These are phyloP conservation scores for Byasa hedistus DNA, from an alignment of 2,888 invertebrate genomes.

Conservation along the genomic window DNA sequence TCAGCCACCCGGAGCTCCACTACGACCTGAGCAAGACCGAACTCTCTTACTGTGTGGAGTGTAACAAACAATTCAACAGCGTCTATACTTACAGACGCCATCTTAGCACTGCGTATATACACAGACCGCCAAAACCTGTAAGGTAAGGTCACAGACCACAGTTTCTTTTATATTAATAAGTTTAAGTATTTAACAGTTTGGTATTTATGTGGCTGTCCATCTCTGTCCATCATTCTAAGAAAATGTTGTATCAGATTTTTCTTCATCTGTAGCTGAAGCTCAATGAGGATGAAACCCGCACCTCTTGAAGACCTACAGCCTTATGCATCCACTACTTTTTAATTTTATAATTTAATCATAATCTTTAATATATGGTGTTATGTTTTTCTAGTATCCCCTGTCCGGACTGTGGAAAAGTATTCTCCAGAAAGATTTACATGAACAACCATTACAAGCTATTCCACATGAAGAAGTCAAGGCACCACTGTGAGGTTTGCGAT, in stretches of 20 bases:
- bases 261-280: no score
- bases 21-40: slow-evolving; percentile 39
- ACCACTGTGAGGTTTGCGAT: slow-evolving; percentile 55
- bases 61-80: slow-evolving; percentile 53
- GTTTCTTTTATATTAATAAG: no score
- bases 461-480: slow-evolving; percentile 52
- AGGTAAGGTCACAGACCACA: slow-evolving; percentile 40
- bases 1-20: slow-evolving; percentile 40
- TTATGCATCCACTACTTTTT: no score
- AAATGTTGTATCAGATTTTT: no score
- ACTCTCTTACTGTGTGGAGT: slow-evolving; percentile 60
- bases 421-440: slow-evolving; percentile 51
- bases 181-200: no score
- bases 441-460: slow-evolving; percentile 55
- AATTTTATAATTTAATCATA: no score
- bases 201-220: no score
- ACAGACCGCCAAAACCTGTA: slow-evolving; percentile 42
- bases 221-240: no score
- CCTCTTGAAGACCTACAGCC: no score
- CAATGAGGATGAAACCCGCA: no score
- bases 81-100: slow-evolving; percentile 50
- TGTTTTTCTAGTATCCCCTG: slow-evolving; percentile 52
- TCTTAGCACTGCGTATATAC: slow-evolving; percentile 47
- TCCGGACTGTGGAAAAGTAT: slow-evolving; percentile 59
- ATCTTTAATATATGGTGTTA: no score